Evolutionary conservation across 2,888 invertebrate genomes (phyloP).

Genomic region (Sinelater perroti): DNA sequence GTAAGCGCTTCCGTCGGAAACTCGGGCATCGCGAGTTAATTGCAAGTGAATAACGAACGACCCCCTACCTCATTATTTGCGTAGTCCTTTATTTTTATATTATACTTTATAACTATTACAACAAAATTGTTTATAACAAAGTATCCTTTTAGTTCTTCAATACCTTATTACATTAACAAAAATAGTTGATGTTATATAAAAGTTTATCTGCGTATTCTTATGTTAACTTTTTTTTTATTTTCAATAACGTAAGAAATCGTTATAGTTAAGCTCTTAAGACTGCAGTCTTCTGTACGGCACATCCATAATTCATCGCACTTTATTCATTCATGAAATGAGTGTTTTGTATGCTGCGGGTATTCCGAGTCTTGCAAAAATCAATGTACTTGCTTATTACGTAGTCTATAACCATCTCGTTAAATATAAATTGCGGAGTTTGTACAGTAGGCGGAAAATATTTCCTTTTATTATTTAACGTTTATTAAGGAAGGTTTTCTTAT

Average conservation of each 20-base stretch:
- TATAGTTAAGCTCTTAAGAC: not conserved
- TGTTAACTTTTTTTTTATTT: no score
- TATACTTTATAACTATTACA: no score
- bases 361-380: not conserved
- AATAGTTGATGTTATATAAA: no score
- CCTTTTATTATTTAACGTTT: no score
- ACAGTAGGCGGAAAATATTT: no score
- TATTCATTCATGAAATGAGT: constrained; percentile 7
- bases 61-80: constrained; percentile 23
- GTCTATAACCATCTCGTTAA: no score
- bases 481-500: no score
- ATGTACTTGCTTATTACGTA: no score
- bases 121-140: not conserved
- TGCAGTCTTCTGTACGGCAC: not conserved
- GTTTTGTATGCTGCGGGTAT: not conserved
- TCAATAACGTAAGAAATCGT: not conserved
- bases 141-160: not conserved
- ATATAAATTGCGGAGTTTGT: no score
- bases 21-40: constrained; percentile 39
- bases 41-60: constrained; percentile 47
- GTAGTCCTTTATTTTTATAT: no score
- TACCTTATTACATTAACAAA: no score
- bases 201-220: no score
- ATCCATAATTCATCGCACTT: constrained; percentile 2
- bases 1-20: constrained; percentile 17